Conservation (phyloP, 2,797 vertebrate species). For the Sebastes steindachneri region DNA sequence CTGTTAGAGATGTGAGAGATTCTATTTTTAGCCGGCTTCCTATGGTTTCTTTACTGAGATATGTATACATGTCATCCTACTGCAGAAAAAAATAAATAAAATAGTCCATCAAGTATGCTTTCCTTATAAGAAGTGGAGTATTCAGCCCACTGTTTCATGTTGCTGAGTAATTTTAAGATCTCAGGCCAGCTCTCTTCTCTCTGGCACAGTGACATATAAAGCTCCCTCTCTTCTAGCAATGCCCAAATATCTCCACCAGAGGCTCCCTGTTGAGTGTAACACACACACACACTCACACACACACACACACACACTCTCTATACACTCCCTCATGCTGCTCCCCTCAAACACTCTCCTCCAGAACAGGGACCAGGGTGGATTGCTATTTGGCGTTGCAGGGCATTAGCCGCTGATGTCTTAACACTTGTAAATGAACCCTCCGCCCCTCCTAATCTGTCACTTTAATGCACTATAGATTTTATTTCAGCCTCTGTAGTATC, state of each 20-base stretch:
- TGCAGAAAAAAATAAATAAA: neutral
- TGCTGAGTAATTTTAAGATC: constrained; percentile 35
- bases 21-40: too few relatives aligned
- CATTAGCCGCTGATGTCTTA: constrained; percentile 96
- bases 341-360: constrained; percentile 74
- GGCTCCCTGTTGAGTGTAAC: constrained; percentile 60
- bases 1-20: too few relatives aligned
- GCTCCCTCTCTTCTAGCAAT: constrained; percentile 29
- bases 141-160: constrained; percentile 22
- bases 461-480: constrained; percentile 99
- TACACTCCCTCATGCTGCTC: constrained; percentile 36
- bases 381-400: constrained; percentile 95
- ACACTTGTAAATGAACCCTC: constrained; percentile 99
- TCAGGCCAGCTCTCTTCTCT: constrained; percentile 16
- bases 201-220: constrained; percentile 10
- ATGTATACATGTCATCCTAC: neutral
- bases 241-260: constrained; percentile 63
- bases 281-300: neutral
- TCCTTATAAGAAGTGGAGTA: constrained; percentile 3
- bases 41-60: neutral
- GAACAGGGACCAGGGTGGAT: constrained; percentile 89
- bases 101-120: neutral
- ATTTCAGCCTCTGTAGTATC: constrained; percentile 95
- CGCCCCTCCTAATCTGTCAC: constrained; percentile 97
- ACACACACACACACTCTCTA: constrained; percentile 28